Conservation (phyloP, 2,888 invertebrate genomes). For the Lasioglossum vierecki region DNA sequence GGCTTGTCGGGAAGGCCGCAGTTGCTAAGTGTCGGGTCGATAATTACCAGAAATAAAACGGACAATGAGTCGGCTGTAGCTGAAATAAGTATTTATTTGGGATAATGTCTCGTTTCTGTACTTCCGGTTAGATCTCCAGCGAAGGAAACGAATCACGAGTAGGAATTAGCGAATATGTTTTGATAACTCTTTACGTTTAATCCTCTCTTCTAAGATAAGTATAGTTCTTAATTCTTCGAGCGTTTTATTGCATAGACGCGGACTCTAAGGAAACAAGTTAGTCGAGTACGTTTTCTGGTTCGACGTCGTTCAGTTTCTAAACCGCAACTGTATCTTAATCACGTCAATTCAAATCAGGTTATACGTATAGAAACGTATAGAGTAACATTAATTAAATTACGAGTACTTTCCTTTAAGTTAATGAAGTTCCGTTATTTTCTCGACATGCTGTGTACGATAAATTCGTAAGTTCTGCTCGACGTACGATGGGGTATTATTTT, state of each 20-base stretch:
- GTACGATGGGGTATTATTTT: too few species aligned
- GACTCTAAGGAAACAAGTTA: too few species aligned
- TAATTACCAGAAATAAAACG: slow-evolving; percentile 6
- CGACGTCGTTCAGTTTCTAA: too few species aligned
- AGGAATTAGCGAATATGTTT: neutral
- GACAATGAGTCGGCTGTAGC: neutral
- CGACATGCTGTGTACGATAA: too few species aligned
- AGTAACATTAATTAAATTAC: too few species aligned
- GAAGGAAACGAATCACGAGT: neutral
- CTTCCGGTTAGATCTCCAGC: neutral
- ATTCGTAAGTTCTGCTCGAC: neutral
- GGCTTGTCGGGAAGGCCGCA: neutral
- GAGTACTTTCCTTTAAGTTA: too few species aligned
- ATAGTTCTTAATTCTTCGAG: neutral
- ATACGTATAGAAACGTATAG: too few species aligned
- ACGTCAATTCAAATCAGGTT: too few species aligned
- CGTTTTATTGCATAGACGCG: neutral
- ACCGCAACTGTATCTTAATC: too few species aligned
- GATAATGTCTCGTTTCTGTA: neutral
- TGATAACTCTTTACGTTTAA: neutral
- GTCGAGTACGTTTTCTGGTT: too few species aligned
- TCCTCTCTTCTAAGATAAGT: neutral
- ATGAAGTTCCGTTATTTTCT: too few species aligned
- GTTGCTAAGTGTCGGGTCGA: neutral
- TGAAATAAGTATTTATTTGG: neutral